Base-by-base conservation (phyloP, 2,888 invertebrate genomes). In the Lithophane semibrunnea region DNA sequence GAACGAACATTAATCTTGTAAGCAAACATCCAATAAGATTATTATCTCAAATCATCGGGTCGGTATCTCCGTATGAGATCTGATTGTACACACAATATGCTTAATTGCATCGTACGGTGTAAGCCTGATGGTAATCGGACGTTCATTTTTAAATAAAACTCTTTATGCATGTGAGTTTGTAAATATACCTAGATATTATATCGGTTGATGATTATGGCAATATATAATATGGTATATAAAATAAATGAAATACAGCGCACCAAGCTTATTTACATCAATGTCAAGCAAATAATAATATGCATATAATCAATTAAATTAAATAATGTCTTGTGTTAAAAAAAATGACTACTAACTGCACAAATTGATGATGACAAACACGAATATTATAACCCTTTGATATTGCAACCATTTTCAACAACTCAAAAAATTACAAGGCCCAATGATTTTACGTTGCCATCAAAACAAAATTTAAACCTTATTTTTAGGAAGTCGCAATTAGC, bases 31-130 rank as follows among this genome's bases (percentile, higher is more conserved):
- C 89, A 91, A 91, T 88, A 90, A 90, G 93, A 92, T 93, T 87
- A 88, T 92, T 91, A 93, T 93, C 93, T 90, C 86, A 88, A 87
- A 90, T 92, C 93, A 92, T 90, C 91, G 91, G 86, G 88, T 89
- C 89, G 90, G 90, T 91, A 93, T 92, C 91, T 91, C 88, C 88
- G 90, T 93, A 91, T 90, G 90, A 90, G 89, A 88, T 88, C 88
- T 85, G 86, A 88, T 85, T 85, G 85, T 86, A 85, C 78, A 80
- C 74, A 85, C 88, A 88, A 88, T 88, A 85, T 84, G 82, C 84
- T 88, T 88, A 88, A 88, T 88, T 88, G 88, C 88, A 88, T 86
- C 80, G 80, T 78, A 79, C 80, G 80, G 79, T 78, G 75, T 82
- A 82, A 84, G 73, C 74, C 65, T 65, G 86, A 83, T 83, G 73